These are phyloP conservation scores for Hippocampus kuda DNA, from an alignment of 2,797 vertebrate genomes.

Conservation along the genomic window DNA sequence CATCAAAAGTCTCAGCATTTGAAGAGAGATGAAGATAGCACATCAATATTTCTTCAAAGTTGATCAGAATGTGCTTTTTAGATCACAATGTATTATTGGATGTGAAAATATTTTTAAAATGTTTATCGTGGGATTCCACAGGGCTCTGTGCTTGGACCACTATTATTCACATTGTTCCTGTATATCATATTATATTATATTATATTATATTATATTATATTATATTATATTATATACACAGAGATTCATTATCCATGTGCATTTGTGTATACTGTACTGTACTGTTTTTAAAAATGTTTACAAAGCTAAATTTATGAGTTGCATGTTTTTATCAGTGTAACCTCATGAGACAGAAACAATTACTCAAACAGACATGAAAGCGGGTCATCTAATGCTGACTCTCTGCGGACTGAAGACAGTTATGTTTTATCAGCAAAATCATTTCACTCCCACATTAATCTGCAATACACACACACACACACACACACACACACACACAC, in stretches of 20 bases:
- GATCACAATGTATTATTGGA: background rate
- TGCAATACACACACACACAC: too few species aligned
- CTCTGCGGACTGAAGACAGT: background rate
- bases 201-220: too few species aligned
- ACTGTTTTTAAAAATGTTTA: too few species aligned
- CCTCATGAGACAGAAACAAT: too few species aligned
- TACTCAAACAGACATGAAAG: background rate
- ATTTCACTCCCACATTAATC: too few species aligned
- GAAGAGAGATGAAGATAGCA: background rate
- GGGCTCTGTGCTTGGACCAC: background rate
- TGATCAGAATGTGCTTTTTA: background rate
- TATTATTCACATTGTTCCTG: background rate
- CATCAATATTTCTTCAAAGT: background rate
- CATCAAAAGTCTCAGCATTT: background rate
- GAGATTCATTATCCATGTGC: background rate
- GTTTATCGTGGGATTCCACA: background rate
- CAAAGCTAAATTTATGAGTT: too few species aligned
- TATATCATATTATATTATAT: too few species aligned
- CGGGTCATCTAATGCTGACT: background rate
- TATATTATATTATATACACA: too few species aligned
- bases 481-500: too few species aligned
- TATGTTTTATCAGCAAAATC: background rate
- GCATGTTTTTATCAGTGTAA: too few species aligned
- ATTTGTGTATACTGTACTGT: background rate
- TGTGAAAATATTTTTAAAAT: background rate